A percentile compares a stretch with the other conserved stretches of the same genome.
Evolutionary conservation across 2,113 vertebrate genomes (phyloP).

Genomic region (Salvelinus sp.): DNA sequence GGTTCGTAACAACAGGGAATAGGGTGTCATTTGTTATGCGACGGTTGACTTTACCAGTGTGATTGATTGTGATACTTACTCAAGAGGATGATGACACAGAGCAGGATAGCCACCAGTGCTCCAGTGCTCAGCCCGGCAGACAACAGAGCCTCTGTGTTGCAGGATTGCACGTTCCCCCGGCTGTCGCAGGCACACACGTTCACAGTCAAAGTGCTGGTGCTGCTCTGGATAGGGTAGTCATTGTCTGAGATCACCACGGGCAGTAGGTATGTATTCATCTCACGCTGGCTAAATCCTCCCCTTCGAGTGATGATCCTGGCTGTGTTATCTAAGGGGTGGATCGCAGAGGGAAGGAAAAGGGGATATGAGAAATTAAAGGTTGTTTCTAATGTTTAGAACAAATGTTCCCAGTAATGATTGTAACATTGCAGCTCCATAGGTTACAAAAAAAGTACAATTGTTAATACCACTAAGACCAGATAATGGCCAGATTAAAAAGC

Average conservation of each 20-base stretch:
- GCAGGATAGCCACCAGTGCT: constrained; percentile 86
- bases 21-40: neutral
- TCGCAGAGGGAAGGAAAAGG: neutral
- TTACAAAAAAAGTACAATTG: neutral
- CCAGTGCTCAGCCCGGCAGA: constrained; percentile 88
- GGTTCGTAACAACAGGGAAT: too few relatives aligned
- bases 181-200: constrained; percentile 86
- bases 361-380: neutral
- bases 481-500: too few relatives aligned
- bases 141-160: constrained; percentile 84
- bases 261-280: constrained; percentile 88
- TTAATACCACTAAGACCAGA: neutral
- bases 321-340: constrained; percentile 85
- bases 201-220: constrained; percentile 87
- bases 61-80: constrained; percentile 75
- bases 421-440: neutral
- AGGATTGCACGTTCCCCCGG: constrained; percentile 87
- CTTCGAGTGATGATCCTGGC: constrained; percentile 91
- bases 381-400: neutral
- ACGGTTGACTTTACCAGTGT: neutral
- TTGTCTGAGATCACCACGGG: constrained; percentile 95
- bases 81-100: constrained; percentile 87
- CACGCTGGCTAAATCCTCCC: constrained; percentile 88
- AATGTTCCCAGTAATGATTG: neutral
- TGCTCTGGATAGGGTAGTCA: constrained; percentile 92